These are phyloP conservation scores for Gortyna flavago DNA, from an alignment of 2,888 invertebrate genomes.

Conservation along the genomic window DNA sequence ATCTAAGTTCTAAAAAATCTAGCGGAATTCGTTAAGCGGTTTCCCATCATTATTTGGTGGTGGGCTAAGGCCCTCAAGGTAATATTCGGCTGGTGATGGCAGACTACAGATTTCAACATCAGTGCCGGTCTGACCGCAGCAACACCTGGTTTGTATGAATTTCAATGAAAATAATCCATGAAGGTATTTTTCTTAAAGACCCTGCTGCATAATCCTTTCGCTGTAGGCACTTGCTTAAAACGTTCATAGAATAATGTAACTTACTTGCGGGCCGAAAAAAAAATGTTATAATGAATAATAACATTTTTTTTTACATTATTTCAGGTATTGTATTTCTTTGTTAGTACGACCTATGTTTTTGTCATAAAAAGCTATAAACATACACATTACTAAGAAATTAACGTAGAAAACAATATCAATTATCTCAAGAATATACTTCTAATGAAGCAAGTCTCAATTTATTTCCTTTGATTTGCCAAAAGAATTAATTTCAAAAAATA, in stretches of 20 bases:
- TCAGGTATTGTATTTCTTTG: background rate
- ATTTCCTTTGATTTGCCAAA: constrained; percentile 34
- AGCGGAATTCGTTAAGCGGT: too few relatives aligned
- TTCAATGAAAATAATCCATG: too few relatives aligned
- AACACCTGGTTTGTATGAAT: too few relatives aligned
- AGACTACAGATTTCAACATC: too few relatives aligned
- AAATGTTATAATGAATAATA: background rate
- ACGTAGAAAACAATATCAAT: constrained; percentile 20
- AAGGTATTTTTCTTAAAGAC: too few relatives aligned
- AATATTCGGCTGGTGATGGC: too few relatives aligned
- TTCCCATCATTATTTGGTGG: too few relatives aligned
- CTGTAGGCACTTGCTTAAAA: background rate
- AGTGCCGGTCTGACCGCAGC: too few relatives aligned
- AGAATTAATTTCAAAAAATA: constrained; percentile 15
- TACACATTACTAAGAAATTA: background rate
- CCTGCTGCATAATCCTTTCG: background rate
- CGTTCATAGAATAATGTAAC: background rate
- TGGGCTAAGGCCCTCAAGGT: too few relatives aligned
- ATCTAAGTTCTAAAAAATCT: too few relatives aligned
- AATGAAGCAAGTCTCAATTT: constrained; percentile 32
- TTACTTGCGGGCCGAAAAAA: background rate
- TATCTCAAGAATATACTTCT: constrained; percentile 14
- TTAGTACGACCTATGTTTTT: background rate
- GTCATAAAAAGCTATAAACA: background rate
- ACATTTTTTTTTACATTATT: background rate